A percentile compares a stretch with the other conserved stretches of the same genome.
These are phyloP conservation scores for Pseudonaja textilis DNA, from an alignment of 2,113 vertebrate species.

Conservation along the genomic window DNA sequence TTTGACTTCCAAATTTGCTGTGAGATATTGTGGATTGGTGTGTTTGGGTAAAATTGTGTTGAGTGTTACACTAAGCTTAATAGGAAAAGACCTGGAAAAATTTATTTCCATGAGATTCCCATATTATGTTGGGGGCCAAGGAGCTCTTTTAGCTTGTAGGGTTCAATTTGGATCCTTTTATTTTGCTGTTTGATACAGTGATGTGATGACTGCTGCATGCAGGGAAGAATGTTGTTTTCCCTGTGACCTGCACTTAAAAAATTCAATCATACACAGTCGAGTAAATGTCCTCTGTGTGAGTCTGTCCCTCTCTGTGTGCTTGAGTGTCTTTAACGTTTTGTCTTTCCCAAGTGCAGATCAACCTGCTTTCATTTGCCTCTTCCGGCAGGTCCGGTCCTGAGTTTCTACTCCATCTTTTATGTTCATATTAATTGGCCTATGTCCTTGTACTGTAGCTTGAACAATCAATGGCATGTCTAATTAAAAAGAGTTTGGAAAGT, in stretches of 20 bases:
- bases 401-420: not conserved
- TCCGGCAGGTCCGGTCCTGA: not conserved
- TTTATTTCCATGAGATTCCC: not conserved
- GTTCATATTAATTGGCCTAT: slow-evolving; percentile 11
- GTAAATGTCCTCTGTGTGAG: not conserved
- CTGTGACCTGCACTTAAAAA: not conserved
- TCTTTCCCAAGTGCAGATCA: slow-evolving; percentile 23
- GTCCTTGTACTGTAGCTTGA: slow-evolving; percentile 31
- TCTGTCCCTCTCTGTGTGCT: not conserved
- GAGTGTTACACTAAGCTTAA: not conserved
- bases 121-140: not conserved
- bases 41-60: not conserved
- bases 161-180: not conserved
- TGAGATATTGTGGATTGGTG: not conserved
- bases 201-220: not conserved
- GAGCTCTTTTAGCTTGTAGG: not conserved
- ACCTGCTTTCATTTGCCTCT: not conserved
- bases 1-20: not conserved
- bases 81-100: not conserved
- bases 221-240: not conserved
- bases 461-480: slow-evolving; percentile 24
- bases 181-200: not conserved
- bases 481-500: slow-evolving; percentile 4
- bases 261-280: not conserved
- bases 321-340: not conserved